A percentile compares a stretch with the other conserved stretches of the same genome.
Evolutionary conservation across 2,113 vertebrate species (phyloP).

Genomic region (Ameiurus melas): DNA sequence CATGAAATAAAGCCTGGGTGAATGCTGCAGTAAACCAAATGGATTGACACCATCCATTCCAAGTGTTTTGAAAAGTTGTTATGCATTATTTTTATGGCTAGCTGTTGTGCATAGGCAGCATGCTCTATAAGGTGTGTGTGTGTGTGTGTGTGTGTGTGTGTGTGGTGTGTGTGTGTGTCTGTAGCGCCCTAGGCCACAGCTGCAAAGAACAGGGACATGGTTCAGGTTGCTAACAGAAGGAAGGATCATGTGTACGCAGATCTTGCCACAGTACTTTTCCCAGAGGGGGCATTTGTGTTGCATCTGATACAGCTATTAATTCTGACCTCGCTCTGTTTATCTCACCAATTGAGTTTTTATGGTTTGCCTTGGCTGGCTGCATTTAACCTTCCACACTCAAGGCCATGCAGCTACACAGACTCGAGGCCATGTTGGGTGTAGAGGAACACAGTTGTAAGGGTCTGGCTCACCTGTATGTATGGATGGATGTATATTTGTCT

Average conservation of each 20-base stretch:
- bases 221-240: slow-evolving; percentile 52
- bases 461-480: not conserved
- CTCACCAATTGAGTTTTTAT: slow-evolving; percentile 59
- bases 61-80: not conserved
- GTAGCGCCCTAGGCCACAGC: not conserved
- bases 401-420: slow-evolving; percentile 47
- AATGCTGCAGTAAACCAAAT: slow-evolving; percentile 23
- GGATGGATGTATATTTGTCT: slow-evolving; percentile 5
- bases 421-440: slow-evolving; percentile 46
- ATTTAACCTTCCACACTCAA: slow-evolving; percentile 52
- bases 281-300: slow-evolving; percentile 37
- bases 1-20: slow-evolving; percentile 18
- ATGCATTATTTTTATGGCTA: not conserved
- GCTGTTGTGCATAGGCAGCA: not conserved
- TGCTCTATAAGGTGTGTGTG: not conserved
- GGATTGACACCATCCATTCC: not conserved
- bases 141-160: not conserved
- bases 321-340: slow-evolving; percentile 52
- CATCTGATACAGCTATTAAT: slow-evolving; percentile 64
- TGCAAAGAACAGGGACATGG: slow-evolving; percentile 31
- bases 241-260: slow-evolving; percentile 48
- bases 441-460: slow-evolving; percentile 32
- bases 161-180: not conserved
- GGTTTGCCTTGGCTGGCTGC: slow-evolving; percentile 55
- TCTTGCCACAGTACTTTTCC: slow-evolving; percentile 48